Evolutionary conservation across 2,888 invertebrate genomes (phyloP).

Genomic region (Rhagonycha lutea): DNA sequence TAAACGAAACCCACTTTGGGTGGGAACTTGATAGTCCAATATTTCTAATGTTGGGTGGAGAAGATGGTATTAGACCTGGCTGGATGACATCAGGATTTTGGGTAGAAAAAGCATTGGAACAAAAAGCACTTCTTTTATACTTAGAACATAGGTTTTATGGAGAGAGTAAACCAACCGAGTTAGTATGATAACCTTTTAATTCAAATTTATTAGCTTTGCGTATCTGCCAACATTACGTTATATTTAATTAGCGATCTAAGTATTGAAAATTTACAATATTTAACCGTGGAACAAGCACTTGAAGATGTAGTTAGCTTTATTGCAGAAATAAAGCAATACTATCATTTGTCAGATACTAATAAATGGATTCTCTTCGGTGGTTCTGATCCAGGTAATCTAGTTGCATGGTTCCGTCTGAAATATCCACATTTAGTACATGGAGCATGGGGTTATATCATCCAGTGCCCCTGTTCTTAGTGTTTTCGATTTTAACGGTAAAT

Average conservation of each 20-base stretch:
- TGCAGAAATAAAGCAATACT: background rate
- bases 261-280: background rate
- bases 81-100: conserved; percentile 91
- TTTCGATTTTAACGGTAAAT: background rate
- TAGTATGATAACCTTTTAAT: too few relatives aligned
- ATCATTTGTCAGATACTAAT: background rate
- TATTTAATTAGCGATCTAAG: background rate
- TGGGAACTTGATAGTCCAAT: conserved; percentile 59
- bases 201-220: background rate
- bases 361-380: background rate
- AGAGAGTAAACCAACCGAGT: conserved; percentile 80
- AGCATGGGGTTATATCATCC: too few relatives aligned
- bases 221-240: background rate
- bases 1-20: too few relatives aligned
- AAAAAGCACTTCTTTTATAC: conserved; percentile 82
- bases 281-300: background rate
- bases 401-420: background rate
- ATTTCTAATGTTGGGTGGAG: conserved; percentile 96
- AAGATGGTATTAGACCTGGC: conserved; percentile 78
- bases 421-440: background rate
- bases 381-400: background rate
- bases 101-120: conserved; percentile 79
- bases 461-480: background rate
- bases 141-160: conserved; percentile 95
- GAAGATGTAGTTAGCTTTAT: background rate